Conservation (phyloP, 2,113 vertebrate species). For the Myrmecophaga tridactyla region DNA sequence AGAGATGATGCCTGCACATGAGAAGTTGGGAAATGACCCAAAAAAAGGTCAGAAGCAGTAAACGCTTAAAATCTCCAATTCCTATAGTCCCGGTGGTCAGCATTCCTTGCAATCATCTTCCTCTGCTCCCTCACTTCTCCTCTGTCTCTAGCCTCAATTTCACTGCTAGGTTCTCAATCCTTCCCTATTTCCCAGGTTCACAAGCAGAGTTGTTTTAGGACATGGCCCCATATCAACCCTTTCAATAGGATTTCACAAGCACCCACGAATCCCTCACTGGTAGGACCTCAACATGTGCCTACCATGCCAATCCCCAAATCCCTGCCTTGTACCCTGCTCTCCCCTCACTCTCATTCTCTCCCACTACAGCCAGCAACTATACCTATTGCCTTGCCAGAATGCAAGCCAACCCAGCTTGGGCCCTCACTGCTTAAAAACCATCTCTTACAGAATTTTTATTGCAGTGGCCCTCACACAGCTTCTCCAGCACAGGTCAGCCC, state of each 20-base stretch:
- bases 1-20: rapidly evolving
- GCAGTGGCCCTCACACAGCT: neutral
- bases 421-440: neutral
- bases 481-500: neutral
- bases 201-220: neutral
- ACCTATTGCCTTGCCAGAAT: rapidly evolving
- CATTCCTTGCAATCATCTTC: neutral
- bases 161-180: neutral
- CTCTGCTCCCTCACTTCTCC: neutral
- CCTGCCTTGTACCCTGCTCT: neutral
- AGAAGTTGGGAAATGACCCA: neutral
- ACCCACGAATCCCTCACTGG: neutral
- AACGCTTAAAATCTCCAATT: neutral
- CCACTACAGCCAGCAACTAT: neutral
- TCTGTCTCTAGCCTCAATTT: neutral
- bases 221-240: neutral
- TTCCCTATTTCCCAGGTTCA: neutral
- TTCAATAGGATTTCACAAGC: neutral
- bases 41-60: neutral
- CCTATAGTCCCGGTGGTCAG: too few species aligned
- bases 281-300: rapidly evolving
- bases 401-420: neutral
- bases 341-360: neutral
- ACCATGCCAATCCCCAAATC: neutral
- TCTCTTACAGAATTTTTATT: neutral